Conservation (phyloP, 2,797 vertebrate genomes). For the Ptychobarbus kaznakovi region DNA sequence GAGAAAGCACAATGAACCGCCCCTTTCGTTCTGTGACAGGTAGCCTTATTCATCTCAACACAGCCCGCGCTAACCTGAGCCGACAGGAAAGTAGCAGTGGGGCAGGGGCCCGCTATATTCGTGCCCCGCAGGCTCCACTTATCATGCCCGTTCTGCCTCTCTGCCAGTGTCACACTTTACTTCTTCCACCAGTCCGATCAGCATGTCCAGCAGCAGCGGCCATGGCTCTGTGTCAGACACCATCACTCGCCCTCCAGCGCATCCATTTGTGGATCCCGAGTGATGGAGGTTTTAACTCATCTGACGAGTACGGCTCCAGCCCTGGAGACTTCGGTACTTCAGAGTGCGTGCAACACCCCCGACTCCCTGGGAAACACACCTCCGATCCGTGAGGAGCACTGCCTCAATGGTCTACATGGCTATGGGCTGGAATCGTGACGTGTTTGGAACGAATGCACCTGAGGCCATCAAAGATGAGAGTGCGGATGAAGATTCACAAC, state of each 20-base stretch:
- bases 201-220: slow-evolving; percentile 91
- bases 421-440: slow-evolving; percentile 87
- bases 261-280: slow-evolving; percentile 89
- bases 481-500: slow-evolving; percentile 74
- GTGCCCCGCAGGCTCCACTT: slow-evolving; percentile 81
- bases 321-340: slow-evolving; percentile 92
- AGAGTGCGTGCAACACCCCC: slow-evolving; percentile 88
- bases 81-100: slow-evolving; percentile 81
- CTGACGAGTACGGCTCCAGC: slow-evolving; percentile 89
- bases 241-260: slow-evolving; percentile 88
- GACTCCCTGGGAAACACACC: slow-evolving; percentile 93
- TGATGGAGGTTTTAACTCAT: slow-evolving; percentile 88
- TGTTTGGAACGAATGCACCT: slow-evolving; percentile 71
- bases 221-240: slow-evolving; percentile 90
- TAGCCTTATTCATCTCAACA: slow-evolving; percentile 89
- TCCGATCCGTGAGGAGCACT: slow-evolving; percentile 91
- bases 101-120: slow-evolving; percentile 77
- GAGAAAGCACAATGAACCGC: slow-evolving; percentile 93
- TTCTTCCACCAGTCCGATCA: slow-evolving; percentile 91
- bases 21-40: slow-evolving; percentile 91
- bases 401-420: slow-evolving; percentile 92
- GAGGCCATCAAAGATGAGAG: slow-evolving; percentile 83
- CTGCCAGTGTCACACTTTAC: slow-evolving; percentile 91
- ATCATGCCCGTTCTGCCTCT: slow-evolving; percentile 89
- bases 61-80: slow-evolving; percentile 81